phyloP scores from a whole-genome alignment of 1,140 invertebrate genomes.

The Drosophila pachea region DNA sequence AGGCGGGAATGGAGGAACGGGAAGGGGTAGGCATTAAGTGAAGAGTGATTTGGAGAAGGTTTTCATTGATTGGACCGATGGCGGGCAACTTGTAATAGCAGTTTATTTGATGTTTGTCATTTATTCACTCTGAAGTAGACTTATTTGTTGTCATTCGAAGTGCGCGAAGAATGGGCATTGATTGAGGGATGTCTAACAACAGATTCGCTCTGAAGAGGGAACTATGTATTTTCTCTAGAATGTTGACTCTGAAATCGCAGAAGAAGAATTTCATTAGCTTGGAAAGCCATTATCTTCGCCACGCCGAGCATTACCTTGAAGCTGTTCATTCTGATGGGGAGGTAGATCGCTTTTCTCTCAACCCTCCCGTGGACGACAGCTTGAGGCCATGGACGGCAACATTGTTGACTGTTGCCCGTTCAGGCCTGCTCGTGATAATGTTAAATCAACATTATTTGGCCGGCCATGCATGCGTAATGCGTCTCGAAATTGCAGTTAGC shows the following conservation, averaged over 20 bases:
- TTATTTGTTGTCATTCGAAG: conserved; percentile 57
- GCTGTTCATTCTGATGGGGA: not conserved
- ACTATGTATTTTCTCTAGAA: not conserved
- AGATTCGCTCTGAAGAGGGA: not conserved
- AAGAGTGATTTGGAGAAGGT: conserved; percentile 1
- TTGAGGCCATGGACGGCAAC: conserved; percentile 16
- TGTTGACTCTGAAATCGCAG: too few species aligned
- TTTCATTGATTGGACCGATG: not conserved
- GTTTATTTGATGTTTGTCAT: conserved; percentile 71
- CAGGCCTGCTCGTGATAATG: conserved; percentile 61
- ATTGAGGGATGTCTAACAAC: conserved; percentile 7
- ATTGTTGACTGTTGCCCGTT: conserved; percentile 40
- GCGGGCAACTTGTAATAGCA: conserved; percentile 56
- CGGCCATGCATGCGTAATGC: conserved; percentile 77
- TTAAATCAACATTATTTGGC: conserved; percentile 78
- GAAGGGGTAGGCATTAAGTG: not conserved
- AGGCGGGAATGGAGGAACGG: conserved; percentile 1
- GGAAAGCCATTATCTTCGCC: too few species aligned
- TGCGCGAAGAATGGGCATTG: conserved; percentile 24
- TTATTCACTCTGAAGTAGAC: conserved; percentile 63
- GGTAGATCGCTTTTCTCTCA: too few species aligned
- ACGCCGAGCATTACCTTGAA: too few species aligned
- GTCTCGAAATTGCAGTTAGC: conserved; percentile 64
- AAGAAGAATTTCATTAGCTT: too few species aligned
- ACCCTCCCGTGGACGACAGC: too few species aligned